Evolutionary conservation across 2,797 vertebrate species (phyloP), one percentile per base, ranked within the genome.

Genomic region (Sorex maritimensis): DNA sequence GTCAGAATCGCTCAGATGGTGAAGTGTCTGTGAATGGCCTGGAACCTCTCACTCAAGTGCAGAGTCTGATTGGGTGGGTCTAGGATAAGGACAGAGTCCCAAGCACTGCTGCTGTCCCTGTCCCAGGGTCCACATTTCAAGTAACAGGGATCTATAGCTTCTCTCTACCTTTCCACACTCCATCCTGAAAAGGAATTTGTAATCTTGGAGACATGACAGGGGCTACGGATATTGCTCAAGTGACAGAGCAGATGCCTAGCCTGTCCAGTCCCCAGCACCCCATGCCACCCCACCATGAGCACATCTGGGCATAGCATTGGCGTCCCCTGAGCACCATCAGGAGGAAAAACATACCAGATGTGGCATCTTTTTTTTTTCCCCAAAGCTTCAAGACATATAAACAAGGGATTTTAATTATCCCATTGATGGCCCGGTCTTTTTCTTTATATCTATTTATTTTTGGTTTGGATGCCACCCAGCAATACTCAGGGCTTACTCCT

Each of bases 1-100:
- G 38, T 15, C n/a, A 30, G 68, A 12, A 6, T 86, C 86, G 91
- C 65, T 80, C 38, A n/a, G 80, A n/a, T 24, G 69, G 89, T 10
- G 26, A 21, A 28, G 69, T 81, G 28, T 14, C 14, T 38, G 8
- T 77, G n/a, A 19, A n/a, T 78, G 77, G 41, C 58, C 28, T 11
- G 14, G 30, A 74, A 24, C n/a, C n/a, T 55, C 55, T 68, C 44
- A 24, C 41, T 73, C 46, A 82, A 90, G 65, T 67, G 74, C 46
- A 77, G 80, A 30, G 49, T 88, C 86, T 81, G 52, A 55, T 6
- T 73, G 9, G 28, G 81, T 46, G 14, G 28, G 6, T 21, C 71
- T 67, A 49, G 46, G 19, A 6, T 28, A 13, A 52, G 34, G 24
- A 10, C 65, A 26, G 65, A 67, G 26, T 21, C 58, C 58, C 58